A percentile compares a stretch with the other conserved stretches of the same genome.
Evolutionary conservation across 2,113 vertebrate species (phyloP).

Genomic region (Oceanites oceanicus): DNA sequence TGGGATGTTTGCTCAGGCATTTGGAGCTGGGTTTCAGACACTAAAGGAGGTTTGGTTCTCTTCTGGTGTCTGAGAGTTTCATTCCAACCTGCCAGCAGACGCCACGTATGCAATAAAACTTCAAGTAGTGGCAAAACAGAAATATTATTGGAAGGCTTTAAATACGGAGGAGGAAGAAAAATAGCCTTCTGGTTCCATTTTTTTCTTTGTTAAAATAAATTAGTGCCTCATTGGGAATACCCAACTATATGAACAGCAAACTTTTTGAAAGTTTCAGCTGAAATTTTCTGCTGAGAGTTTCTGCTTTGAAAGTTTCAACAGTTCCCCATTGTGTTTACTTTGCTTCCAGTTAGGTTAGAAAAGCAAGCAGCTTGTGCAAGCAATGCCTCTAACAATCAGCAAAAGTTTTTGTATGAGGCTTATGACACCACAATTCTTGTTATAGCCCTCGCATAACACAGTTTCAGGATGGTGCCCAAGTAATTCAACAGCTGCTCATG

Average conservation of each 20-base stretch:
- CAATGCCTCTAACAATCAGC: not conserved
- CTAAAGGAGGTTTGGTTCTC: slow-evolving; percentile 9
- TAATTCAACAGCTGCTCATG: not conserved
- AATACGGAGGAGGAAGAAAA: not conserved
- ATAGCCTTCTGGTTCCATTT: not conserved
- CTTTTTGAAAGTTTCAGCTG: not conserved
- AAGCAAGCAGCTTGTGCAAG: not conserved
- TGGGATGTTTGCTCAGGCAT: slow-evolving; percentile 46
- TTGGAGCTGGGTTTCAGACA: not conserved
- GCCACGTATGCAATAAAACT: not conserved
- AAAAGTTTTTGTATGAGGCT: not conserved
- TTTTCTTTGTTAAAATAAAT: not conserved
- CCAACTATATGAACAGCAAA: not conserved
- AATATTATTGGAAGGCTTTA: slow-evolving; percentile 18
- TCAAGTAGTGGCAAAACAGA: not conserved
- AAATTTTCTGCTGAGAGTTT: not conserved
- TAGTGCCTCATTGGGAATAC: not conserved
- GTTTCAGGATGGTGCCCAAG: not conserved
- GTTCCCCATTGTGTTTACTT: not conserved
- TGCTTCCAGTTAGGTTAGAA: not conserved
- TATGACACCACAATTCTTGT: not conserved
- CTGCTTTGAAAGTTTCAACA: not conserved
- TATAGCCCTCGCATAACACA: not conserved
- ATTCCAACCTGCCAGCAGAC: slow-evolving; percentile 1
- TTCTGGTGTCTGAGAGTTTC: slow-evolving; percentile 1